phyloP scores from a whole-genome alignment of 2,797 vertebrate genomes.

The Acanthurus lineatus region DNA sequence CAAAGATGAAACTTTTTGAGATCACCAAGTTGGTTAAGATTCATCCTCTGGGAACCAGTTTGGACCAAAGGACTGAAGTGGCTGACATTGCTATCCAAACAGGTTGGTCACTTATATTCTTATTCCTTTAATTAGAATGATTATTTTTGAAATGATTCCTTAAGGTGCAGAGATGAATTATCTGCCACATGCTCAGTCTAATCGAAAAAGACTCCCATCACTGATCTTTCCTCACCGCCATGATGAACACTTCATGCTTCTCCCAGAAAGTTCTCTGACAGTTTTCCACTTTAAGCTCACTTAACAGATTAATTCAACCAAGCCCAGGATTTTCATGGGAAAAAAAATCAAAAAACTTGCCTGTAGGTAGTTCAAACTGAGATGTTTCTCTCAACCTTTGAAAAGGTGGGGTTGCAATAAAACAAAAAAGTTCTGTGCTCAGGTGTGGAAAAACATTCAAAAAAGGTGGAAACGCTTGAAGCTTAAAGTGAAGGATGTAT shows the following conservation, averaged over 20 bases:
- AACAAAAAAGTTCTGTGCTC: constrained; percentile 24
- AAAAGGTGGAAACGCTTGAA: constrained; percentile 19
- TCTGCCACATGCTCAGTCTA: not conserved
- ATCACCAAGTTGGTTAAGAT: no score
- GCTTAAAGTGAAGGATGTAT: constrained; percentile 29
- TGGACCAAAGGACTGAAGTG: no score
- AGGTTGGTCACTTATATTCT: no score
- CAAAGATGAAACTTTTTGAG: no score
- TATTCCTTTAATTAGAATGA: no score
- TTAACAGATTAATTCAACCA: constrained; percentile 14
- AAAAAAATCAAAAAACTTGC: not conserved
- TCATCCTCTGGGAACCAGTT: no score
- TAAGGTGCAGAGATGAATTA: not conserved
- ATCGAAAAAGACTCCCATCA: not conserved
- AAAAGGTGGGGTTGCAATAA: constrained; percentile 18
- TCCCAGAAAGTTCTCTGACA: not conserved
- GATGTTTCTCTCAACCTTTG: constrained; percentile 13
- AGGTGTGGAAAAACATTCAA: constrained; percentile 17
- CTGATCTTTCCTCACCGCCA: not conserved
- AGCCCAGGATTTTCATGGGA: constrained; percentile 13
- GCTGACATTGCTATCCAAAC: no score
- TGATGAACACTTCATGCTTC: constrained; percentile 1
- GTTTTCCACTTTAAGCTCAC: not conserved
- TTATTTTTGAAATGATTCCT: not conserved
- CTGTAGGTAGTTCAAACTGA: constrained; percentile 15